These are phyloP conservation scores for Herpetotheres cachinnans DNA, from an alignment of 2,113 vertebrate species.

Conservation along the genomic window DNA sequence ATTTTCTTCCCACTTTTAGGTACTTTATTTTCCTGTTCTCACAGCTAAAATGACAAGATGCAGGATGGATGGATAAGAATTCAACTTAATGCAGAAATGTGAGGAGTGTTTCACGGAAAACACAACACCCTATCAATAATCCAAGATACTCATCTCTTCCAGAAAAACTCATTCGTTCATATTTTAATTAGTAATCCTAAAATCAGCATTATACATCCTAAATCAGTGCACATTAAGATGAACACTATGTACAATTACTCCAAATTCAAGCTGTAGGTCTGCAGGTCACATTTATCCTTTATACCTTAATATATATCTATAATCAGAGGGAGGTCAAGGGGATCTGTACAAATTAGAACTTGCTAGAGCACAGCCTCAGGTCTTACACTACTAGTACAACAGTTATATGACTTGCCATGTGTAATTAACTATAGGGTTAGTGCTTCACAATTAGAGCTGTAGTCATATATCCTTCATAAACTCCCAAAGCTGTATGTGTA, in stretches of 20 bases:
- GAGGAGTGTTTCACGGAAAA: background rate
- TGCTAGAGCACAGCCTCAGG: background rate
- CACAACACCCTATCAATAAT: background rate
- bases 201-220: background rate
- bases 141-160: background rate
- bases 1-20: background rate
- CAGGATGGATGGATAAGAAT: background rate
- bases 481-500: background rate
- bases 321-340: background rate
- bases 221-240: background rate
- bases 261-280: background rate
- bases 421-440: background rate
- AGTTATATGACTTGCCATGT: background rate
- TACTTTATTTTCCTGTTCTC: background rate
- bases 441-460: background rate
- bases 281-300: background rate
- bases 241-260: background rate
- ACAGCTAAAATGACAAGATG: background rate
- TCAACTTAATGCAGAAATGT: background rate
- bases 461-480: background rate
- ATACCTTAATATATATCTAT: background rate
- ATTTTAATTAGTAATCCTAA: background rate
- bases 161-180: background rate
- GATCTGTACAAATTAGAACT: background rate
- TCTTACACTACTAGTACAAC: background rate